Evolutionary conservation across 2,113 vertebrate genomes (phyloP).

Genomic region (Mustelus asterias): DNA sequence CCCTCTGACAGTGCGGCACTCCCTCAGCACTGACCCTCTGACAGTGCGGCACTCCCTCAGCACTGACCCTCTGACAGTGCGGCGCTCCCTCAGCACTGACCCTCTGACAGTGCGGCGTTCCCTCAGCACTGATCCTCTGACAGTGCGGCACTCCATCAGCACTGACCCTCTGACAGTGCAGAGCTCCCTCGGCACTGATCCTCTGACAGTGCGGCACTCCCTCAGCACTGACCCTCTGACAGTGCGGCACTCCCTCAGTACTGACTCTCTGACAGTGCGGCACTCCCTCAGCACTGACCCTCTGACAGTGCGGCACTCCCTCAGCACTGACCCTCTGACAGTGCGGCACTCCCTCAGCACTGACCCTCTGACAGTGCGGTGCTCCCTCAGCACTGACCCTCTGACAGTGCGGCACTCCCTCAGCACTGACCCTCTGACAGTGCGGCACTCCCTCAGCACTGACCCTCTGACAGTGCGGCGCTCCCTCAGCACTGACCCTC

Average conservation of each 20-base stretch:
- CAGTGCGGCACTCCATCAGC: neutral
- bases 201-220: neutral
- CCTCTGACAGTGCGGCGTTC: neutral
- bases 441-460: neutral
- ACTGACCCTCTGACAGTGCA: neutral
- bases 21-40: too few species aligned
- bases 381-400: neutral
- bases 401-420: neutral
- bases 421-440: neutral
- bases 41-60: too few species aligned
- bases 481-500: neutral
- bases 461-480: neutral
- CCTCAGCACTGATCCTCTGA: neutral
- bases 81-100: neutral
- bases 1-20: too few species aligned
- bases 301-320: too few species aligned
- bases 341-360: neutral
- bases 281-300: too few species aligned
- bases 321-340: too few species aligned
- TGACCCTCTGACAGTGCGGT: neutral
- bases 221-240: neutral
- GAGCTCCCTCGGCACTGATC: neutral
- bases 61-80: neutral
- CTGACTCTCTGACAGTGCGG: too few species aligned
- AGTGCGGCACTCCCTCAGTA: too few species aligned